Percentiles rank a stretch among this genome's conserved stretches.
These are phyloP conservation scores for Erebia palarica DNA, from an alignment of 2,888 invertebrate genomes.

Conservation along the genomic window DNA sequence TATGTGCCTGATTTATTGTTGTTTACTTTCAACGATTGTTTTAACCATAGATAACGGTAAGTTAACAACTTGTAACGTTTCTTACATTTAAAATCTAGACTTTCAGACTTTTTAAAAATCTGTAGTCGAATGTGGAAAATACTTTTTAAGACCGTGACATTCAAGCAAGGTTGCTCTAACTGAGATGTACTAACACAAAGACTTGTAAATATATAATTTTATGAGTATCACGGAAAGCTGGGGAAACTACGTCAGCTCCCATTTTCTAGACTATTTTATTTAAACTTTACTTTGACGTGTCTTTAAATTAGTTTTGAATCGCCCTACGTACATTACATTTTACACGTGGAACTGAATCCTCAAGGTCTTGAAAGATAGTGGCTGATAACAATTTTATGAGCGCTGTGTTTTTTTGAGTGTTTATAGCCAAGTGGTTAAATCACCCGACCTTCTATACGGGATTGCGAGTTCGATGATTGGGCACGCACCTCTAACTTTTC, in stretches of 20 bases:
- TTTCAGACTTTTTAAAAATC: not conserved
- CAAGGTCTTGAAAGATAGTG: not conserved
- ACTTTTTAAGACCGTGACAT: slow-evolving; percentile 64
- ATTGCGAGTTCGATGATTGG: no score
- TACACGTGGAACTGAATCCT: not conserved
- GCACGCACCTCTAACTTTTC: no score
- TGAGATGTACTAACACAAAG: slow-evolving; percentile 36
- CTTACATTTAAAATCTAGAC: no score
- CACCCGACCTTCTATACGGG: no score
- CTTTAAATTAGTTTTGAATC: slow-evolving; percentile 16
- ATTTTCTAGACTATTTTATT: slow-evolving; percentile 21
- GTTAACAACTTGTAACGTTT: no score
- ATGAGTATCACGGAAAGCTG: slow-evolving; percentile 29
- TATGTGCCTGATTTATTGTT: no score
- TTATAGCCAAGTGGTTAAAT: no score
- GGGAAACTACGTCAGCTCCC: slow-evolving; percentile 17
- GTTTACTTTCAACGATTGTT: no score
- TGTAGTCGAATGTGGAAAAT: slow-evolving; percentile 43
- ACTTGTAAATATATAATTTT: slow-evolving; percentile 37
- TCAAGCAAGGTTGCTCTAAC: slow-evolving; percentile 62
- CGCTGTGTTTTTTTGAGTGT: no score
- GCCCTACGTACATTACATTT: not conserved
- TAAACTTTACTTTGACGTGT: slow-evolving; percentile 15
- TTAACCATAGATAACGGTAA: no score
- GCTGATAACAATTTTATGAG: no score